Conservation (phyloP, 2,113 vertebrate genomes). For the Gulo gulo region DNA sequence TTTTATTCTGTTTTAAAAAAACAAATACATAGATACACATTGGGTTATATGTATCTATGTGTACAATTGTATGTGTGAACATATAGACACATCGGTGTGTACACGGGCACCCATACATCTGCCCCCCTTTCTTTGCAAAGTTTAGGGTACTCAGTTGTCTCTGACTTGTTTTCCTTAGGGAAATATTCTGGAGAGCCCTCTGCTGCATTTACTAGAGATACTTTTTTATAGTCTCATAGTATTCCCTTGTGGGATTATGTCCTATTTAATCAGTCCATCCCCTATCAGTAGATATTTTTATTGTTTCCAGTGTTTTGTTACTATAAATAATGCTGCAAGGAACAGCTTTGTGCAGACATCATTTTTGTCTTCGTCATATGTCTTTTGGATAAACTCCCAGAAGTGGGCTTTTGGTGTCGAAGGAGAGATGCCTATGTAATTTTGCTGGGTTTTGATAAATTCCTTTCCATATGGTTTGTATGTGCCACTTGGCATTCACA, state of each 20-base stretch:
- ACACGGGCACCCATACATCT: background rate
- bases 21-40: background rate
- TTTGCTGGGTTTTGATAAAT: background rate
- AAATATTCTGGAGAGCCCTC: background rate
- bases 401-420: background rate
- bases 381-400: background rate
- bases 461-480: background rate
- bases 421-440: background rate
- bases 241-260: background rate
- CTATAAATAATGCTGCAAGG: background rate
- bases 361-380: background rate
- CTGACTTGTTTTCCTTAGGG: background rate
- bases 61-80: background rate
- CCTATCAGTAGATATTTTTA: background rate
- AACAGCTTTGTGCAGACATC: background rate
- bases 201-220: background rate
- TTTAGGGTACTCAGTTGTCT: background rate
- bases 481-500: background rate
- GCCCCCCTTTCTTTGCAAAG: background rate
- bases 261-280: background rate
- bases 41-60: background rate
- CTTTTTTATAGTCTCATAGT: background rate
- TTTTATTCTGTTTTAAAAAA: background rate
- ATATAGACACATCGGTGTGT: rapidly evolving
- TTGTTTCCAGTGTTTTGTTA: background rate